Evolutionary conservation across 2,888 invertebrate genomes (phyloP), one percentile per base, ranked within the genome.

Genomic region (Tholera decimalis): DNA sequence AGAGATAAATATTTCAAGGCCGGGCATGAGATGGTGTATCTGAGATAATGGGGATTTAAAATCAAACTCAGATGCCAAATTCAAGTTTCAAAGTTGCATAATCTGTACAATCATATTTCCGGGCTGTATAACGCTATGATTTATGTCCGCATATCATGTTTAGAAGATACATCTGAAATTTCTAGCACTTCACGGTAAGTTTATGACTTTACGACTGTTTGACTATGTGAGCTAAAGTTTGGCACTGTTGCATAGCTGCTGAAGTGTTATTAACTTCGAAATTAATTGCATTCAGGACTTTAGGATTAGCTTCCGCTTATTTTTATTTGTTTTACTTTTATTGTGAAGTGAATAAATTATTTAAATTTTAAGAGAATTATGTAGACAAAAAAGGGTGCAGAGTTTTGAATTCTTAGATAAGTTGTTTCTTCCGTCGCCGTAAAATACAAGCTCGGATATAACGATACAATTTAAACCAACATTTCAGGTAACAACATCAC

Each of bases 151-250:
- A 56, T 57, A 41, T 61, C 61, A 68, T 71, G 55, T 80, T 78
- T 77, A 77, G 69, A 65, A 70, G 71, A 79, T 69, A 83, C 65
- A 81, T 59, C 22, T 56, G 22, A 49, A 75, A 71, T 65, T 60
- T 33, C 43, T 37, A 56, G 64, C 46, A 58, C 43, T 72, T 44
- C 70, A 24, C n/a, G 54, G 44, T 37, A 50, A 69, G 63, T 70
- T 62, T 75, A 33, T 54, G 55, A 70, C 70, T 69, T 75, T 44
- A 61, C 54, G 51, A 64, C 70, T 73, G 71, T 65, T 75, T 75
- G 71, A 60, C 30, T 50, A 50, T 65, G 59, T 35, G 59, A 35
- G 54, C 28, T 22, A 37, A 74, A 73, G 56, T 73, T 73, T 56
- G 53, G 22, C 41, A 54, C 22, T 59, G 71, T 37, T 26, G 55